Conservation (phyloP, 1,140 invertebrate genomes). For the Diuraphis noxia region DNA sequence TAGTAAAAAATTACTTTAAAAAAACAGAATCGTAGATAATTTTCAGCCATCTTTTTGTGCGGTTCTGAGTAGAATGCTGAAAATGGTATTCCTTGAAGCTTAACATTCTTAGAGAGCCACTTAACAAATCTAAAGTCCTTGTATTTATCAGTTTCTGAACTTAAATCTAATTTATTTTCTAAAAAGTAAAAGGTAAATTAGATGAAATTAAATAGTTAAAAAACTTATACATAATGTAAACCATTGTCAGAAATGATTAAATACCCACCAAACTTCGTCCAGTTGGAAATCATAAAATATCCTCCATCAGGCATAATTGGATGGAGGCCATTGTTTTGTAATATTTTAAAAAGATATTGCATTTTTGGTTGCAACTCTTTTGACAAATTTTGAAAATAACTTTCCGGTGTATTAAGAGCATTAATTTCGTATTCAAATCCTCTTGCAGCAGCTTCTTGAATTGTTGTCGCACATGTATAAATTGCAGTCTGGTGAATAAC, state of each 20-base stretch:
- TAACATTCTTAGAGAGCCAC: conserved; percentile 92
- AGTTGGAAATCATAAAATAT: conserved; percentile 96
- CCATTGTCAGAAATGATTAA: not conserved
- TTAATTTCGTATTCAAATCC: conserved; percentile 85
- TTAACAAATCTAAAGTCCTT: conserved; percentile 92
- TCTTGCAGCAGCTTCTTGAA: conserved; percentile 86
- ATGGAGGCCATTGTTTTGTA: conserved; percentile 81
- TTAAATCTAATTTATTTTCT: conserved; percentile 64
- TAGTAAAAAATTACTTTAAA: conserved; percentile 74
- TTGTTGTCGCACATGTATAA: conserved; percentile 73
- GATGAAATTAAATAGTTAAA: not conserved
- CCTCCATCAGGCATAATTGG: conserved; percentile 94
- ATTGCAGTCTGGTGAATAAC: conserved; percentile 93
- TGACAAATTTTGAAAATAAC: conserved; percentile 82
- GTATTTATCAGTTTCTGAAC: conserved; percentile 70
- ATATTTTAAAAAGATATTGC: conserved; percentile 78
- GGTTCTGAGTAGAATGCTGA: conserved; percentile 86
- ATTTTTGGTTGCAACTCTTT: conserved; percentile 81
- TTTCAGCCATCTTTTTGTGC: conserved; percentile 83
- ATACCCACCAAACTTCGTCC: conserved; percentile 71
- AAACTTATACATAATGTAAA: not conserved
- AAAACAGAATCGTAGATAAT: conserved; percentile 90
- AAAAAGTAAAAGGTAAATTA: conserved; percentile 56
- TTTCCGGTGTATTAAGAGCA: conserved; percentile 73
- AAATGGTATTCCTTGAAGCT: conserved; percentile 90